Base-by-base conservation (phyloP, 2,888 invertebrate species). In the Leucophenga maculata region DNA sequence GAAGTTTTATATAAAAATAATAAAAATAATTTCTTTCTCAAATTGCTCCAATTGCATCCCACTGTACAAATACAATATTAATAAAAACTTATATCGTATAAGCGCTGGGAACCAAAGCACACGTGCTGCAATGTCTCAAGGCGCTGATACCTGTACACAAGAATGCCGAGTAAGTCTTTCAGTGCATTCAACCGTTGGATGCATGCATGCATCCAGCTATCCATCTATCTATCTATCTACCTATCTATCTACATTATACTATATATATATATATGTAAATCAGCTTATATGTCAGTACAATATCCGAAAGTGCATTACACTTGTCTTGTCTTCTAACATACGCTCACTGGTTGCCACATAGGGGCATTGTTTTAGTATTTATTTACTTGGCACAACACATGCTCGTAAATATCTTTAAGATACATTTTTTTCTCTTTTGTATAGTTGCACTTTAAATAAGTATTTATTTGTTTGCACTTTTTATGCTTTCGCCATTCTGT, bases 251-350 rank as follows among this genome's bases (percentile, higher is more conserved):
- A 18, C 14, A 11, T 26, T 26, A 3, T 55, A 26, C 54, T 6
- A 16, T 55, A 13, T 26, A 18, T 60, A 32, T 32, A 16, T 11
- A 8, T 31, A 39, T 39, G 32, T 32, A 60, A 26, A 60, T 60
- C 32, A 6, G 31, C 31, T 26, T 60, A 31, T 13, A 60, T 26
- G 14, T 32, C 26, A 70, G 71, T 69, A 71, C 55, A 68, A 73
- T 77, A 70, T 72, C 72, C 67, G 68, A 68, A 68, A 68, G 68
- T 77, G 55, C 20, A 18, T 46, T 46, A 26, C 81, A 80, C 79
- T 79, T 82, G 50, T 20, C 22, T 55, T 55, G 20, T 55, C 18
- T 20, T 55, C 6, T 18, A 13, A 4, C 20, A 4, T 16, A 18
- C 4, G 13, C 20, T 55, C 55, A 55, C 16, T 18, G 9, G 6